phyloP scores from a whole-genome alignment of 2,888 invertebrate species.

The Eueremaeus valkanovi region DNA sequence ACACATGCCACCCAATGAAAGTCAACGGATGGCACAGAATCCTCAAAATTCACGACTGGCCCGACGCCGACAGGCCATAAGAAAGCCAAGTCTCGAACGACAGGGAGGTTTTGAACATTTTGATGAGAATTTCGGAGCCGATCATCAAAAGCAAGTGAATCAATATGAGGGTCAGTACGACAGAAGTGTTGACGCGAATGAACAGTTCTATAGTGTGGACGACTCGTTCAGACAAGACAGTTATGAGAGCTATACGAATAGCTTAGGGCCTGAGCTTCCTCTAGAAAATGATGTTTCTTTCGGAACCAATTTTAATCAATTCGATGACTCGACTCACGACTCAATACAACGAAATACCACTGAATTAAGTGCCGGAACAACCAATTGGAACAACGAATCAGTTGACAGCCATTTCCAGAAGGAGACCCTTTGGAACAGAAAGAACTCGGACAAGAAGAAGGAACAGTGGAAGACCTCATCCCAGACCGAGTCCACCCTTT shows the following conservation, averaged over 20 bases:
- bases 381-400: slow-evolving; percentile 24
- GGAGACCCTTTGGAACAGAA: neutral
- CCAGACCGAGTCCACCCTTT: slow-evolving; percentile 25
- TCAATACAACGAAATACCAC: slow-evolving; percentile 30
- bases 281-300: slow-evolving; percentile 30
- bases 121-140: slow-evolving; percentile 38
- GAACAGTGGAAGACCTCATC: slow-evolving; percentile 40
- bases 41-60: slow-evolving; percentile 38
- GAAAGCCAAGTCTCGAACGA: slow-evolving; percentile 46
- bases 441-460: slow-evolving; percentile 31
- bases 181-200: neutral
- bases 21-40: slow-evolving; percentile 12
- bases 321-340: slow-evolving; percentile 3
- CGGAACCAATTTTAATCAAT: slow-evolving; percentile 6
- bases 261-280: slow-evolving; percentile 35
- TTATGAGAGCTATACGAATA: slow-evolving; percentile 40
- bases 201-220: slow-evolving; percentile 31
- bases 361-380: slow-evolving; percentile 21
- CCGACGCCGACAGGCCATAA: slow-evolving; percentile 53
- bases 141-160: slow-evolving; percentile 6
- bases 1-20: no score
- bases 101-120: slow-evolving; percentile 46
- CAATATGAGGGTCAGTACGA: slow-evolving; percentile 2
- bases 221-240: slow-evolving; percentile 34
- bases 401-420: slow-evolving; percentile 2